These are phyloP conservation scores for Sesia bembeciformis DNA, from an alignment of 2,888 invertebrate genomes.

Conservation along the genomic window DNA sequence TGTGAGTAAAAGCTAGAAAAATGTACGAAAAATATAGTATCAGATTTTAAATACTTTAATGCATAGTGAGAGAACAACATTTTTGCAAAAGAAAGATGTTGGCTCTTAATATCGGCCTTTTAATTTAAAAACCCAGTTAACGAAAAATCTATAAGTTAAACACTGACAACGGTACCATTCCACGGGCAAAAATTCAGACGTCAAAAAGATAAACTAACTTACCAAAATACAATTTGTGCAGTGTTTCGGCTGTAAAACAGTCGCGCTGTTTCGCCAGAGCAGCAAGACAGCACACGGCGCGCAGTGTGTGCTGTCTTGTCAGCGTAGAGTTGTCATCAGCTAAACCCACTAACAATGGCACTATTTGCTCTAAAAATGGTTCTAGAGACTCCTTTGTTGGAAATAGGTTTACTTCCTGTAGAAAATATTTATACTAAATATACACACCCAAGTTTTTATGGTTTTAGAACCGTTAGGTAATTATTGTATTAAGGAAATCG, in stretches of 20 bases:
- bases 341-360: slow-evolving; percentile 74
- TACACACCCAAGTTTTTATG: background rate
- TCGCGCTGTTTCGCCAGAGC: slow-evolving; percentile 35
- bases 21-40: too few relatives aligned
- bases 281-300: slow-evolving; percentile 67
- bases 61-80: too few relatives aligned
- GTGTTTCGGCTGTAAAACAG: slow-evolving; percentile 59
- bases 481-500: background rate
- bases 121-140: too few relatives aligned
- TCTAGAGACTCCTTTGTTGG: slow-evolving; percentile 57
- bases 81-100: too few relatives aligned
- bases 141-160: too few relatives aligned
- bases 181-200: too few relatives aligned
- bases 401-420: slow-evolving; percentile 57
- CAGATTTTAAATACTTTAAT: too few relatives aligned
- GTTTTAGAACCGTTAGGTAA: background rate
- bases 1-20: too few relatives aligned
- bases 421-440: background rate
- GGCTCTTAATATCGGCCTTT: too few relatives aligned
- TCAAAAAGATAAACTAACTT: slow-evolving; percentile 13
- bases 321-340: slow-evolving; percentile 78
- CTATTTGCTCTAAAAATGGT: slow-evolving; percentile 61
- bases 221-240: slow-evolving; percentile 79
- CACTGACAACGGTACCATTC: too few relatives aligned
- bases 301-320: slow-evolving; percentile 76